Evolutionary conservation across 2,797 vertebrate genomes (phyloP).

Genomic region (Coendou prehensilis): DNA sequence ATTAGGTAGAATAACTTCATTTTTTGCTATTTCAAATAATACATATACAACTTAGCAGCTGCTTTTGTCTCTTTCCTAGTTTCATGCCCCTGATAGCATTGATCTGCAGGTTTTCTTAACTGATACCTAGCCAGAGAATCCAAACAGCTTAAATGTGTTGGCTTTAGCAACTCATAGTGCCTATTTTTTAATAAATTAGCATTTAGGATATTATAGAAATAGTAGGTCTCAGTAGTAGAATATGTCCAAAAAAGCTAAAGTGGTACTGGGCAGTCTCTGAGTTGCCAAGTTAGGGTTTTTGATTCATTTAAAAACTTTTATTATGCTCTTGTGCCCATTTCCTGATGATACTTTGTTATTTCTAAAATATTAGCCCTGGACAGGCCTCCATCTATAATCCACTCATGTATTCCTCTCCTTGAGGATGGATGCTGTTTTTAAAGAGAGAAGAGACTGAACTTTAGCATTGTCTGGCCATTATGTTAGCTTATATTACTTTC

Average conservation of each 20-base stretch:
- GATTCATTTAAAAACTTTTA: constrained; percentile 10
- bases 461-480: background rate
- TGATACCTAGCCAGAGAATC: constrained; percentile 25
- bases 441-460: constrained; percentile 14
- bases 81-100: background rate
- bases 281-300: constrained; percentile 22
- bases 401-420: background rate
- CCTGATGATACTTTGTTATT: background rate
- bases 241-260: background rate
- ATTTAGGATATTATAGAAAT: background rate
- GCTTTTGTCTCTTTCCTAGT: constrained; percentile 25
- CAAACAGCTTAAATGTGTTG: constrained; percentile 60
- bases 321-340: background rate
- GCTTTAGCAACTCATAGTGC: constrained; percentile 2
- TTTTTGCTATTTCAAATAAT: constrained; percentile 75
- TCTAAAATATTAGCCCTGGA: background rate
- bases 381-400: background rate
- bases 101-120: background rate
- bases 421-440: background rate
- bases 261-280: background rate
- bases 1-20: constrained; percentile 67
- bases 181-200: background rate
- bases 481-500: background rate
- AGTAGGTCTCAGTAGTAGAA: background rate
- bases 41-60: constrained; percentile 30